Evolutionary conservation across 2,113 vertebrate species (phyloP), one percentile per base, ranked within the genome.

Genomic region (Manacus vitellinus): DNA sequence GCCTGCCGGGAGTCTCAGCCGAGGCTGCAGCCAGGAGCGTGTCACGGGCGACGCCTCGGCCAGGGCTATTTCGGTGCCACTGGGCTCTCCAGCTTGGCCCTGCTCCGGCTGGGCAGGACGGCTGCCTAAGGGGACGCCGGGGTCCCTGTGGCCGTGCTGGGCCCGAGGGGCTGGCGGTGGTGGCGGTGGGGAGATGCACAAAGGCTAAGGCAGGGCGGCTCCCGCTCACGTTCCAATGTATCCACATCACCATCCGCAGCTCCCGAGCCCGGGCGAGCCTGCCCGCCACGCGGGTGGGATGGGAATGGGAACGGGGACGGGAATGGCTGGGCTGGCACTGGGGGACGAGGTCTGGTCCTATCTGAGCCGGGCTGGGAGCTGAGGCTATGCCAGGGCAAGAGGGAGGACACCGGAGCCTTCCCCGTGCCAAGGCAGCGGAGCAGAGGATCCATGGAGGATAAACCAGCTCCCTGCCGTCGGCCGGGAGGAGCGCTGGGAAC

Each of bases 151-250:
- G 47, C 78, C 22, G 3, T 6, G 85, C 54, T 2, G 18, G 59
- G 72, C 73, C 39, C 5, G 14, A 13, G 47, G 72, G 75, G 55
- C 37, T 4, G 23, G 46, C 13, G 2, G 47, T 0, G 51, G 30
- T 6, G 10, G 33, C 7, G 14, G 16, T 1, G 17, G 67, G 62
- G 62, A 94, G 92, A 93, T 90, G 94, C 46, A 22, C 56, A 62
- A 52, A 85, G 93, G 92, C 94, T 31, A 31, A 59, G 72, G 84
- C 93, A 89, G 94, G 91, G 91, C 93, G 89, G 95, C 91, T 94
- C 95, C 95, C 92, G 88, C 74, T 74, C 94, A 94, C 96, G 96
- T 97, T 97, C 96, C 96, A 96, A 96, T 93, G 96, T 95, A 93
- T 97, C 84, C 95, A 95, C 94, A 95, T 95, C 86, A 91, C 93